These are phyloP conservation scores for Pelecanus crispus DNA, from an alignment of 2,113 vertebrate genomes.

Conservation along the genomic window DNA sequence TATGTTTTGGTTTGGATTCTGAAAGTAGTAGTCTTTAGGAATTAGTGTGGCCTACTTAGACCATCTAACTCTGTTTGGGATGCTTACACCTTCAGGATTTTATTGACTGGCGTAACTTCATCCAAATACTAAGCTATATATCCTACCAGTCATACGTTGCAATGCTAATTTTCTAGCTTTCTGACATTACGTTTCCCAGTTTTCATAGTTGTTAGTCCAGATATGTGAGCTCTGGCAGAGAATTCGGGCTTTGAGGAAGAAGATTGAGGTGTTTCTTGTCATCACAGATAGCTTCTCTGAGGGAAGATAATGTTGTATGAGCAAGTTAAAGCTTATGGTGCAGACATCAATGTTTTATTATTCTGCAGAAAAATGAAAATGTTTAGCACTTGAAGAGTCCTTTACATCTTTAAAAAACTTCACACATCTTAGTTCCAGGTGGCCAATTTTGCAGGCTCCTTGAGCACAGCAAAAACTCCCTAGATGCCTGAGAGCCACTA, in stretches of 20 bases:
- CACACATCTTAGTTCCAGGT: not conserved
- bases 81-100: not conserved
- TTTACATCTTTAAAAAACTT: not conserved
- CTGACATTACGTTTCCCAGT: not conserved
- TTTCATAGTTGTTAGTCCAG: not conserved
- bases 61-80: not conserved
- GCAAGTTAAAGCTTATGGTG: not conserved
- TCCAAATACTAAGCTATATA: not conserved
- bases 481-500: not conserved
- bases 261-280: not conserved
- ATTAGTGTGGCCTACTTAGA: not conserved
- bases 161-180: not conserved
- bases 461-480: not conserved
- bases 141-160: not conserved
- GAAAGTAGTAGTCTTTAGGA: not conserved
- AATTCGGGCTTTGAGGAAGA: not conserved
- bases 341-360: not conserved
- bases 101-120: not conserved
- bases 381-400: not conserved
- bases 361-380: not conserved
- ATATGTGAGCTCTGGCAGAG: not conserved
- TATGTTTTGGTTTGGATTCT: not conserved
- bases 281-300: not conserved
- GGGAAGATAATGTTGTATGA: not conserved
- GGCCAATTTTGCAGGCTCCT: not conserved